Base-by-base conservation (phyloP, 2,888 invertebrate species). In the Diarsia dahlii region DNA sequence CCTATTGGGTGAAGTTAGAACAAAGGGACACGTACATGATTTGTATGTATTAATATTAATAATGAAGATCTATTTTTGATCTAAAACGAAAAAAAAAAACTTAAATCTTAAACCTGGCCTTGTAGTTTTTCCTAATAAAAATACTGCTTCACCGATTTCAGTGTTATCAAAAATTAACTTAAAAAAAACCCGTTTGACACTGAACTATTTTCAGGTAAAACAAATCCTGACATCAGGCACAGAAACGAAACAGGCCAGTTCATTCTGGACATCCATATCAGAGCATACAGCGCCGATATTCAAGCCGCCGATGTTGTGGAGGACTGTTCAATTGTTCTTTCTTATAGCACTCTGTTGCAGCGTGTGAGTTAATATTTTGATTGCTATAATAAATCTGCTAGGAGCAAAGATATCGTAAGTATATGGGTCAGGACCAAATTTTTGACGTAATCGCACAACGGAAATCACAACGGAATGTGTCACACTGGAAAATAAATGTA, bases 321-420 rank as follows among this genome's bases (percentile, higher is more conserved):
- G 94, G 56, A 97, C 97, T 0, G 23, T 96, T 3, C 95, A 97
- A 48, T 92, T 97, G 8, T 97, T 96, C 87, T 94, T 94, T 63
- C 93, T 97, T 12, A 95, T 97, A 89, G 96, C 97, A 77, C 90
- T 97, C 2, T 97, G 97, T 82, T 97, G 97, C 95, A 96, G 97
- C 89, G 97, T 97, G 97, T 97, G 92, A 95, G 96, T 50, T 5
- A 28, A 28, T 48, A 8, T 58, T 92, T 58, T 28, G 9, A 3
- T 77, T 78, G 70, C 70, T 70, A 3, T 66, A 12, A 48, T 13
- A 50, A 54, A 28, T 39, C 0, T 70, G 15, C 1, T 20, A 70
- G 70, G 75, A 39, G 62, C 48, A 18, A 8, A 20, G 6, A 48
- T 1, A 10, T 60, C 56, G 13, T 23, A 13, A 2, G 23, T 23